Conservation (phyloP, 2,888 invertebrate species). For the Catotricha subobsoleta region DNA sequence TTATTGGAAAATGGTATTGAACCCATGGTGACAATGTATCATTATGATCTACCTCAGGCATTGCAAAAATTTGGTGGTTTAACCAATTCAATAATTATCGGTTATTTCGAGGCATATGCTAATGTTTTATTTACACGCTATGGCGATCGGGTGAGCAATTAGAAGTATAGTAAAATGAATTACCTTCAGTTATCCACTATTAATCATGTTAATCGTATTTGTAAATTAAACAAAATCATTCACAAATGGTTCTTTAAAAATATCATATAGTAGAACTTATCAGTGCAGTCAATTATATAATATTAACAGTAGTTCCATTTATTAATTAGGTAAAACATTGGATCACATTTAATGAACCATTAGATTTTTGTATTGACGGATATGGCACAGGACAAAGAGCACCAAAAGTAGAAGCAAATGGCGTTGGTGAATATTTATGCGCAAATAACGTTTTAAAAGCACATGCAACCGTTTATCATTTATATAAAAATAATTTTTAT, state of each 20-base stretch:
- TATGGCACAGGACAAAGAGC: slow-evolving; percentile 25
- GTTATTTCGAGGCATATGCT: slow-evolving; percentile 39
- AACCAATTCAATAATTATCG: slow-evolving; percentile 34
- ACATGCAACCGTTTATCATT: slow-evolving; percentile 33
- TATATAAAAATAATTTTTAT: slow-evolving; percentile 26
- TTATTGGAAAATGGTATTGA: slow-evolving; percentile 35
- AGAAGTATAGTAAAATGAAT: too few relatives aligned
- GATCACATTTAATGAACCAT: slow-evolving; percentile 42
- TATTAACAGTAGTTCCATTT: too few relatives aligned
- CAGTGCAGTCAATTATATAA: too few relatives aligned
- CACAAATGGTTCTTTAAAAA: too few relatives aligned
- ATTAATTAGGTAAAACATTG: slow-evolving; percentile 27
- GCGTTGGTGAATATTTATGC: slow-evolving; percentile 35
- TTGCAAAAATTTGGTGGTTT: slow-evolving; percentile 40
- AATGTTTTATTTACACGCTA: slow-evolving; percentile 32
- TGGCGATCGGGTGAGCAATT: slow-evolving; percentile 30
- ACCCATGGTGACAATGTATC: slow-evolving; percentile 42
- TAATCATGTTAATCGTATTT: too few relatives aligned
- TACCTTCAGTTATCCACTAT: too few relatives aligned
- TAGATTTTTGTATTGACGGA: slow-evolving; percentile 26
- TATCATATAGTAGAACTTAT: too few relatives aligned
- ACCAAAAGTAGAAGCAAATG: slow-evolving; percentile 27
- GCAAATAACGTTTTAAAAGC: slow-evolving; percentile 36
- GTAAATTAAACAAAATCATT: too few relatives aligned
- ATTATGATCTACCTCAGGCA: slow-evolving; percentile 41